Evolutionary conservation across 2,797 vertebrate species (phyloP).

Genomic region (Tamandua tetradactyla): DNA sequence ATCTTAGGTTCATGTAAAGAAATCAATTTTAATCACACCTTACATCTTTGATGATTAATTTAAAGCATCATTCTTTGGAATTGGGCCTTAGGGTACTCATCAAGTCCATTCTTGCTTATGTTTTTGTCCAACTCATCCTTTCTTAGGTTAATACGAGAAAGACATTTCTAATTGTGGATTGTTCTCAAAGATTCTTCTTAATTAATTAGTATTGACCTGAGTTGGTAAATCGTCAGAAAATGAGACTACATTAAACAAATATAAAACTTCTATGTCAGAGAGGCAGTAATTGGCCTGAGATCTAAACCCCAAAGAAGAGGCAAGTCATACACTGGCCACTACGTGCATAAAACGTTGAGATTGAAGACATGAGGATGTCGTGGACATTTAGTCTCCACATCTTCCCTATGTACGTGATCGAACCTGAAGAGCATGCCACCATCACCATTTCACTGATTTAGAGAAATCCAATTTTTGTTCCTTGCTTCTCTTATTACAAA

Average conservation of each 20-base stretch:
- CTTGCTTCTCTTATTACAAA: too few relatives aligned
- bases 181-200: background rate
- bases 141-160: background rate
- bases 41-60: background rate
- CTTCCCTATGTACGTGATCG: background rate
- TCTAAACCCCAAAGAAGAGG: background rate
- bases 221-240: background rate
- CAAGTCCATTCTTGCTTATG: background rate
- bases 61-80: background rate
- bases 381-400: background rate
- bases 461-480: background rate
- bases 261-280: background rate
- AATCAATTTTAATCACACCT: background rate
- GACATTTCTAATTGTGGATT: background rate
- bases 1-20: background rate
- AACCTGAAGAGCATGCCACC: too few relatives aligned
- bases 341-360: background rate
- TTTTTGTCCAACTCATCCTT: background rate
- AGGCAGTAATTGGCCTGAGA: background rate
- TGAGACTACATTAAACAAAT: background rate
- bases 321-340: too few relatives aligned
- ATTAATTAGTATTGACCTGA: background rate
- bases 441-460: background rate
- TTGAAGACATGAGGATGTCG: background rate
- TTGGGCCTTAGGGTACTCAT: background rate